Evolutionary conservation across 2,797 vertebrate species (phyloP), one percentile per base, ranked within the genome.

Genomic region (Channa striata): DNA sequence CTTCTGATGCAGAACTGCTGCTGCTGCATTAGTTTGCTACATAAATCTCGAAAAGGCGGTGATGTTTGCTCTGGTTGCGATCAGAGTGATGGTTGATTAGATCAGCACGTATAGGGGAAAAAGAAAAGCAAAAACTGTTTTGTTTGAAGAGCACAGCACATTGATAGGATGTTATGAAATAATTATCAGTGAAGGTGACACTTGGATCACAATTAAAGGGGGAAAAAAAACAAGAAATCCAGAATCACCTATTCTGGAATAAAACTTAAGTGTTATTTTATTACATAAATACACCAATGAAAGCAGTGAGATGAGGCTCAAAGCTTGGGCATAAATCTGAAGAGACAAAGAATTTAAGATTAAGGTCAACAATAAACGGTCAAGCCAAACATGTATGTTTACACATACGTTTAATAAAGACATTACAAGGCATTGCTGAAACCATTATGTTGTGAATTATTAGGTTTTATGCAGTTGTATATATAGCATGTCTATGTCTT

Each of bases 11-110:
- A 25, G 52, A 57, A 49, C 49, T 37, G 53, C 72, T 34, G 54
- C 43, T 8, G 68, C 71, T 65, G 14, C 64, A 20, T 54, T 72
- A 2, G 56, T 67, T 80, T 78, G 85, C 86, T 85, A 86, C 86
- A 74, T 68, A 54, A n/a, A 57, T 62, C 58, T 52, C 49, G 20
- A 19, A 46, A 49, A 67, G 59, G 53, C 37, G 10, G 9, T 10
- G 63, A 59, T 8, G 62, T 53, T 65, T 3, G 8, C 21, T 51
- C 1, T 20, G 53, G 19, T 44, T 56, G 14, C n/a, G 16, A 50
- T 48, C 4, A 8, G 49, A 58, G n/a, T 54, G 2, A 46, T 19
- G 53, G 50, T 30, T 53, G 34, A 44, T 14, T 37, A 23, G 44
- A 66, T 44, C 19, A 57, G 52, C 46, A 79, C 37, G 48, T 0